phyloP scores from a whole-genome alignment of 2,797 vertebrate genomes.

The Ficedula albicollis region DNA sequence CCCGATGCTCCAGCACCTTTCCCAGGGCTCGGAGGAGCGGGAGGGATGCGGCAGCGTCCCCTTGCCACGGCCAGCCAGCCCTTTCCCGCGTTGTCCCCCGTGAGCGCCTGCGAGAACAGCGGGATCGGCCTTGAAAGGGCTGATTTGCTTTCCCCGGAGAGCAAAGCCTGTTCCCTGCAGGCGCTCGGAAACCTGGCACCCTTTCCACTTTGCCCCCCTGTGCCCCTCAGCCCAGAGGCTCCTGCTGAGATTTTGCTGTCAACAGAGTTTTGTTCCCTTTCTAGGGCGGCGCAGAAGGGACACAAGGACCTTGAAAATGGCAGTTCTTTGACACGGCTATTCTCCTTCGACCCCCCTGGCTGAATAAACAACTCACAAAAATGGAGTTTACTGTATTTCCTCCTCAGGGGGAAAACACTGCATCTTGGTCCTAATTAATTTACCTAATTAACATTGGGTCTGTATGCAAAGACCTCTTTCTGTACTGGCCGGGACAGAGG shows the following conservation, averaged over 20 bases:
- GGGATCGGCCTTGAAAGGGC: constrained; percentile 18
- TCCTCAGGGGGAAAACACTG: constrained; percentile 51
- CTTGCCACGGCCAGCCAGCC: constrained; percentile 25
- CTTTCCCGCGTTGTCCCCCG: background rate
- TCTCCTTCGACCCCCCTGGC: constrained; percentile 42
- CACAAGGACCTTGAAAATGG: constrained; percentile 57
- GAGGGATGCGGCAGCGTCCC: background rate
- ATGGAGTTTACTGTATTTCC: constrained; percentile 56
- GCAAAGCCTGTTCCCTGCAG: constrained; percentile 50
- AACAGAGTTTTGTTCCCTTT: constrained; percentile 67
- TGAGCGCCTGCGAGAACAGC: background rate
- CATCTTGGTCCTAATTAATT: constrained; percentile 61
- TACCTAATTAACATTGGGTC: constrained; percentile 45
- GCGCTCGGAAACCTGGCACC: constrained; percentile 54
- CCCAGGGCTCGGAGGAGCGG: background rate
- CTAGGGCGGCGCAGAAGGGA: background rate
- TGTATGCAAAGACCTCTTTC: constrained; percentile 30
- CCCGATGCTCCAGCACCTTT: background rate
- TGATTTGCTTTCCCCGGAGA: constrained; percentile 41
- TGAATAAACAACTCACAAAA: constrained; percentile 50
- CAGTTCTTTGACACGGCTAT: constrained; percentile 51
- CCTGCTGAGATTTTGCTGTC: constrained; percentile 60
- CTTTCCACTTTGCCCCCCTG: background rate
- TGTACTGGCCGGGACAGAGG: background rate
- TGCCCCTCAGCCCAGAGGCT: constrained; percentile 38